Evolutionary conservation across 1,140 invertebrate species (phyloP).

Genomic region (Sarcophaga bullata): DNA sequence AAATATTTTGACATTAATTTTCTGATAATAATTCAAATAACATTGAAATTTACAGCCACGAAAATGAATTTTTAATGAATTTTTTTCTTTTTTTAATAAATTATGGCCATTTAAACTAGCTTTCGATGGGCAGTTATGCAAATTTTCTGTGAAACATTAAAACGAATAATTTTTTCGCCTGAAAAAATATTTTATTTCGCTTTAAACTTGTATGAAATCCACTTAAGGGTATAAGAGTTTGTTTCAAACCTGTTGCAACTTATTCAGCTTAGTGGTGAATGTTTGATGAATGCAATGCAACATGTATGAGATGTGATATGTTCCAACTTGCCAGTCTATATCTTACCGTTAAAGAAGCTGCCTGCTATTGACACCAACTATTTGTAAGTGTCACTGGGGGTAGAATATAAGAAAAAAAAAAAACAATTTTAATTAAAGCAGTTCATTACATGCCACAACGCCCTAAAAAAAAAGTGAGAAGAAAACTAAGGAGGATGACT

Average conservation of each 20-base stretch:
- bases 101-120: too few relatives aligned
- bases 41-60: too few relatives aligned
- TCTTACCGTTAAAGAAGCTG: not conserved
- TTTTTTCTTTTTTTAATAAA: too few relatives aligned
- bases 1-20: too few relatives aligned
- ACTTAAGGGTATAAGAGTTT: not conserved
- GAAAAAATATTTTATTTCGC: not conserved
- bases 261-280: not conserved
- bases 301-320: not conserved
- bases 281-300: not conserved
- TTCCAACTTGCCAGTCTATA: not conserved
- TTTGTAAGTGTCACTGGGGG: slow-evolving; percentile 22
- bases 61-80: too few relatives aligned
- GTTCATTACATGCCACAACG: slow-evolving; percentile 4
- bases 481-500: not conserved
- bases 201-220: not conserved
- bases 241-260: not conserved
- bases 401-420: slow-evolving; percentile 2
- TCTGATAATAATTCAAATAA: too few relatives aligned
- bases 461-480: slow-evolving; percentile 28
- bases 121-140: too few relatives aligned
- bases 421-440: not conserved
- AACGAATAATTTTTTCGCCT: too few relatives aligned
- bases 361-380: slow-evolving; percentile 28
- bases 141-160: too few relatives aligned